Base-by-base conservation (phyloP, 2,797 vertebrate species). In the Cetoscarus ocellatus region DNA sequence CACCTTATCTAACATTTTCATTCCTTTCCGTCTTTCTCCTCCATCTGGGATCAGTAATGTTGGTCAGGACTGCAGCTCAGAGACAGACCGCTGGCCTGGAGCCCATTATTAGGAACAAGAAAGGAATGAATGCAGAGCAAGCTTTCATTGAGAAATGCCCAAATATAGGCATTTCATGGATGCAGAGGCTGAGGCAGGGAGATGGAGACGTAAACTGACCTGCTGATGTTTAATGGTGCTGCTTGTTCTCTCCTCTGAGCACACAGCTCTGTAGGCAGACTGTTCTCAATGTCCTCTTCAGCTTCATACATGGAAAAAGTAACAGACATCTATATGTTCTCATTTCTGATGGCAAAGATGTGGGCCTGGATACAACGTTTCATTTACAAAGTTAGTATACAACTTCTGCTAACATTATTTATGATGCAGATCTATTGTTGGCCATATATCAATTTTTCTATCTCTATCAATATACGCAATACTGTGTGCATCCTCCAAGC, bases 161-260 rank as follows among this genome's bases (percentile, higher is more conserved):
- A 95, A 94, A 95, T 95, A 95, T 93, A 92, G 95, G 77, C 94
- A 95, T 94, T 92, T 95, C 45, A 51, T 83, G 85, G 85, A 90
- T 84, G 67, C 80, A 77, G 79, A 88, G 80, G 67, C 85, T 73
- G 85, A 89, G 75, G 71, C 80, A 58, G 78, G 44, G 81, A 53
- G 66, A 83, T 72, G 69, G 67, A 87, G 86, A 92, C 82, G 82
- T 82, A 91, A 91, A 93, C 88, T 87, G 72, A 61, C 54, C 71
- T 79, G 67, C 70, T 70, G 78, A 45, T 83, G 49, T 15, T 39
- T 15, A 45, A 8, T 49, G 48, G 6, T 61, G 70, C 36, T 77
- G 58, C 79, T 51, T 65, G n/a, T 58, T 54, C 79, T 55, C 44
- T 66, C 61, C 69, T 67, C 67, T 55, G 48, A 66, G 62, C 47